phyloP scores from a whole-genome alignment of 2,888 invertebrate species.

The Epsilonema sp. region DNA sequence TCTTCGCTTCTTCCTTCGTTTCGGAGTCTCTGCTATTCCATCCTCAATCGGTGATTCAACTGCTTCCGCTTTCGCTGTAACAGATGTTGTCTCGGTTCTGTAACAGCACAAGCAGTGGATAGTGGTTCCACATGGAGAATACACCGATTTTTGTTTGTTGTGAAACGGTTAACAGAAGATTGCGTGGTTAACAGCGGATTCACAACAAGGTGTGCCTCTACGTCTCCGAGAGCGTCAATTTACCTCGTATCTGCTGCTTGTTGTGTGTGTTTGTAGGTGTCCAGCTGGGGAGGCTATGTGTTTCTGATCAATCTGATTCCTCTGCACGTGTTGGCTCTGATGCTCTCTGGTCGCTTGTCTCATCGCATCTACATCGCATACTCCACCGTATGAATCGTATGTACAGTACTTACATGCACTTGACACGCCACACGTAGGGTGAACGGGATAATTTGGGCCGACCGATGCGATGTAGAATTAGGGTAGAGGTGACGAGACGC shows the following conservation, averaged over 20 bases:
- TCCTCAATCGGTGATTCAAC: too few relatives aligned
- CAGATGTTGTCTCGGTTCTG: neutral
- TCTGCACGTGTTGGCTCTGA: conserved; percentile 72
- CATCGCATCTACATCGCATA: conserved; percentile 82
- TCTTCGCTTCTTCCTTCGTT: too few relatives aligned
- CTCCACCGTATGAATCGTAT: conserved; percentile 43
- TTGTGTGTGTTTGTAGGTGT: conserved; percentile 56
- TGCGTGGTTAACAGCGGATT: too few relatives aligned
- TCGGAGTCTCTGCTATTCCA: too few relatives aligned
- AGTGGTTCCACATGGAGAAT: too few relatives aligned
- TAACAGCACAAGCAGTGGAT: neutral
- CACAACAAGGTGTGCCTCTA: too few relatives aligned
- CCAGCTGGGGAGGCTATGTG: conserved; percentile 94
- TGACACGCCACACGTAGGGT: too few relatives aligned
- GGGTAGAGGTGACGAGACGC: neutral
- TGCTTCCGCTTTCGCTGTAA: neutral
- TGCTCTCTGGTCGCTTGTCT: conserved; percentile 78
- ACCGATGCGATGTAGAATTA: too few relatives aligned
- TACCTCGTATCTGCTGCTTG: too few relatives aligned
- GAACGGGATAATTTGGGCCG: too few relatives aligned
- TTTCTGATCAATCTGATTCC: conserved; percentile 94
- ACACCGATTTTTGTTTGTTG: conserved; percentile 7
- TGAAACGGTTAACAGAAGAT: too few relatives aligned
- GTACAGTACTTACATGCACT: neutral
- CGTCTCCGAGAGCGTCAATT: too few relatives aligned